These are phyloP conservation scores for Drosophila ironensis DNA, from an alignment of 1,140 invertebrate genomes.

Conservation along the genomic window DNA sequence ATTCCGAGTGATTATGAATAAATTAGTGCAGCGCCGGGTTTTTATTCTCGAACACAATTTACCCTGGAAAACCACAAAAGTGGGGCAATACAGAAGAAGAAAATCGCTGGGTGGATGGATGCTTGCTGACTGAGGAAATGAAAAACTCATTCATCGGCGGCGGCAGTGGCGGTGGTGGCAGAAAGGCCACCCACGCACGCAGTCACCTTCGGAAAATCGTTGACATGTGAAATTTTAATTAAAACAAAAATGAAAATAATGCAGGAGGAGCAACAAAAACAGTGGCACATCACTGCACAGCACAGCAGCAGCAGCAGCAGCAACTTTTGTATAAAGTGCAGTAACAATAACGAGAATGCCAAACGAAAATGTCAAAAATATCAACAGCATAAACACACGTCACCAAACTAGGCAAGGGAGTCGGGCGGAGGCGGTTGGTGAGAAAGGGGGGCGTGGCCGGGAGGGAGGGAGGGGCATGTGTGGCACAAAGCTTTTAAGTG, in stretches of 20 bases:
- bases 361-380: slow-evolving; percentile 76
- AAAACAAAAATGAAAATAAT: slow-evolving; percentile 71
- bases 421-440: neutral
- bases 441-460: neutral
- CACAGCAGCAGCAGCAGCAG: slow-evolving; percentile 15
- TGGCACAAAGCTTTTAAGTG: slow-evolving; percentile 74
- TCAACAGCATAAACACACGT: slow-evolving; percentile 59
- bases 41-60: slow-evolving; percentile 22
- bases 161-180: neutral
- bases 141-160: slow-evolving; percentile 37
- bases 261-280: slow-evolving; percentile 24
- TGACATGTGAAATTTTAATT: slow-evolving; percentile 75
- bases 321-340: slow-evolving; percentile 31
- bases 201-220: slow-evolving; percentile 56
- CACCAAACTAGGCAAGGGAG: slow-evolving; percentile 3
- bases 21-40: too few species aligned
- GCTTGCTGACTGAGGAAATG: slow-evolving; percentile 47
- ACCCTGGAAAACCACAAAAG: slow-evolving; percentile 14
- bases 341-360: slow-evolving; percentile 63
- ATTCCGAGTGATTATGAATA: too few species aligned
- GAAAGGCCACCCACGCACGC: slow-evolving; percentile 20
- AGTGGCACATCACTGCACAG: too few species aligned
- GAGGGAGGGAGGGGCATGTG: slow-evolving; percentile 27
- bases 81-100: slow-evolving; percentile 5
- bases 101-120: slow-evolving; percentile 14